A percentile compares a stretch with the other conserved stretches of the same genome.
phyloP scores from a whole-genome alignment of 2,888 invertebrate species.

The Drosophila dives region DNA sequence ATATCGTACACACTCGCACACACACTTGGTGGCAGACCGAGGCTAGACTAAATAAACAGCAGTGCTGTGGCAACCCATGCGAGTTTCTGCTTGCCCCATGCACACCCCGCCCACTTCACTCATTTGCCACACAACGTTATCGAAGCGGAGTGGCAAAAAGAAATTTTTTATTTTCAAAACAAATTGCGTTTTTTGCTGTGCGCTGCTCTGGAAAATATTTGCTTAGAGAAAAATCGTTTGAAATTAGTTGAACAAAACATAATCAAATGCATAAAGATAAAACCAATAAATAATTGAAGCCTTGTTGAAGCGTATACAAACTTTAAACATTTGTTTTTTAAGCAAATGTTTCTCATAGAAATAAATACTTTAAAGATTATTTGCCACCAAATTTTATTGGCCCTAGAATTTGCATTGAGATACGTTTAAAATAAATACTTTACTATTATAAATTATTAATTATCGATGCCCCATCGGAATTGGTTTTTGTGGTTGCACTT shows the following conservation, averaged over 20 bases:
- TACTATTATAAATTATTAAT: not conserved
- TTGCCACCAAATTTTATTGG: constrained; percentile 15
- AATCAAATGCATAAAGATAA: constrained; percentile 53
- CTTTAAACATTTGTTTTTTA: constrained; percentile 14
- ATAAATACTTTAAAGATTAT: not conserved
- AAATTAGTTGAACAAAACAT: constrained; percentile 74
- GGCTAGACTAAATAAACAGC: constrained; percentile 73
- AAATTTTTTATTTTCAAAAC: constrained; percentile 39
- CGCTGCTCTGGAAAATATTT: constrained; percentile 56
- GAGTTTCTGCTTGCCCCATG: constrained; percentile 24
- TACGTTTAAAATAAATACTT: not conserved
- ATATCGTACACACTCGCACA: constrained; percentile 19
- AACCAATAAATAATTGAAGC: constrained; percentile 70
- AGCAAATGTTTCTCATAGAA: constrained; percentile 9
- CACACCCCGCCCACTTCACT: constrained; percentile 1
- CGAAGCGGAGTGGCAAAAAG: constrained; percentile 26
- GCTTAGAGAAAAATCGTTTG: constrained; percentile 67
- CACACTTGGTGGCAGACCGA: constrained; percentile 39
- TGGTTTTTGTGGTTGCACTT: not conserved
- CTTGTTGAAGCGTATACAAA: constrained; percentile 58
- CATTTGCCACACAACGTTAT: constrained; percentile 34
- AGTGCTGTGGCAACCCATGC: constrained; percentile 61
- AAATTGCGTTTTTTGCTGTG: constrained; percentile 31
- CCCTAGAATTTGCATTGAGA: not conserved
- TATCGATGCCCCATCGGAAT: not conserved